Evolutionary conservation across 2,797 vertebrate species (phyloP).

Genomic region (Rhinatrema bivittatum): DNA sequence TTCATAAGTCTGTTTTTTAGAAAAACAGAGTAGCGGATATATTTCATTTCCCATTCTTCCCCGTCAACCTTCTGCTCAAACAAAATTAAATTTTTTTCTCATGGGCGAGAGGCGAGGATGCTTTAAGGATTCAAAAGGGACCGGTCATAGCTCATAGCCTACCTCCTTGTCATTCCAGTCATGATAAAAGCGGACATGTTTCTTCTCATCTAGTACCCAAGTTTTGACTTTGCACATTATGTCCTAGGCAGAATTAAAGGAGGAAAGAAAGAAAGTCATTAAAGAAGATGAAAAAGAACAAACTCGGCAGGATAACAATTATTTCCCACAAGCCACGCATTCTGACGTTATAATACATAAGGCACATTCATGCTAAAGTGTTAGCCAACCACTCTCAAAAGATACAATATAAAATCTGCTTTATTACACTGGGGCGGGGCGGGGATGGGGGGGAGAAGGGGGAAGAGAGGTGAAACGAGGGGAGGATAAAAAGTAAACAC

Average conservation of each 20-base stretch:
- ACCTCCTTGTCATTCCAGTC: constrained; percentile 96
- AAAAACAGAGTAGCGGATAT: no score
- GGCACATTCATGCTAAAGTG: constrained; percentile 44
- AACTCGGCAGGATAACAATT: constrained; percentile 75
- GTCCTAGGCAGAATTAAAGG: constrained; percentile 79
- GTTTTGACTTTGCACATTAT: constrained; percentile 96
- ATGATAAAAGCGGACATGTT: constrained; percentile 81
- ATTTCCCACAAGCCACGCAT: constrained; percentile 70
- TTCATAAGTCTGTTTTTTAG: no score
- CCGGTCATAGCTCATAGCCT: constrained; percentile 67
- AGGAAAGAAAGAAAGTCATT: constrained; percentile 75
- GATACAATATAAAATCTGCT: background rate
- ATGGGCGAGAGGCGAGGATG: no score
- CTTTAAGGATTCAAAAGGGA: no score
- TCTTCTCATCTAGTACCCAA: constrained; percentile 91
- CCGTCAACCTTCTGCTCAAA: no score
- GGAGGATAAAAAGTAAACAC: constrained; percentile 16
- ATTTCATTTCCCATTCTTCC: no score
- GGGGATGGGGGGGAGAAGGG: no score
- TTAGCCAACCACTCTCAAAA: constrained; percentile 1
- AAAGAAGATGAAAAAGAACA: constrained; percentile 74
- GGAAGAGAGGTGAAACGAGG: no score
- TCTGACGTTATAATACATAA: constrained; percentile 64
- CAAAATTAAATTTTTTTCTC: no score
- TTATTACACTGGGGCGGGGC: no score